Conservation (phyloP, 2,888 invertebrate genomes). For the Myopa tessellatipennis region DNA sequence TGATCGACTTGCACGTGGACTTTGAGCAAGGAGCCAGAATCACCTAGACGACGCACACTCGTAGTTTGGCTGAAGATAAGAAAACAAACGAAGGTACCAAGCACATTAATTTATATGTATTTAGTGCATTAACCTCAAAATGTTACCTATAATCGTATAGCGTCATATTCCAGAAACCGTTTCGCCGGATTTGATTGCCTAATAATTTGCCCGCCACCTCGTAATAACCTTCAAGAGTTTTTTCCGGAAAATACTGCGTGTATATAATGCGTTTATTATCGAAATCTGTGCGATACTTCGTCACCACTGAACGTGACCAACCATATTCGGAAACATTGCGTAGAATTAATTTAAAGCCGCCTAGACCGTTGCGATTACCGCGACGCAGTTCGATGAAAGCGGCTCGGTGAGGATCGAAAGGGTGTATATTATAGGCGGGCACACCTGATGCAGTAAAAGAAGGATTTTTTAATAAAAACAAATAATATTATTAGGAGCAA, state of each 20-base stretch:
- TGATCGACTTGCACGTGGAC: conserved; percentile 80
- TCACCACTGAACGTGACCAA: conserved; percentile 81
- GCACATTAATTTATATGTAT: not conserved
- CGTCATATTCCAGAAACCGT: conserved; percentile 81
- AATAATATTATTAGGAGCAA: not conserved
- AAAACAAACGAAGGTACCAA: not conserved
- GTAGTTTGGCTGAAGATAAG: conserved; percentile 67
- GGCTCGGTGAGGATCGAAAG: conserved; percentile 84
- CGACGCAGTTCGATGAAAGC: conserved; percentile 75
- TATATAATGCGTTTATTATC: conserved; percentile 76
- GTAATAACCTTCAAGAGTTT: conserved; percentile 77
- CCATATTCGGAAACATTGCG: conserved; percentile 81
- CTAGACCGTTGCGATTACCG: conserved; percentile 73
- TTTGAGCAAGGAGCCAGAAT: conserved; percentile 69
- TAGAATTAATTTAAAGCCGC: conserved; percentile 79
- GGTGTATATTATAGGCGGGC: conserved; percentile 76
- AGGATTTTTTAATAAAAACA: not conserved
- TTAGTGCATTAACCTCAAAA: not conserved
- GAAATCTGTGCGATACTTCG: conserved; percentile 79
- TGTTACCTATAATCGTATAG: conserved; percentile 73
- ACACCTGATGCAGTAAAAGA: conserved; percentile 71
- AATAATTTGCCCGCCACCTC: conserved; percentile 75
- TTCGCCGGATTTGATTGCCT: conserved; percentile 73
- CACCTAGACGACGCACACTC: conserved; percentile 67
- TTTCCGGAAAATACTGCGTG: conserved; percentile 86